Conservation (phyloP, 2,888 invertebrate species). For the Drosophila hamatofila region DNA sequence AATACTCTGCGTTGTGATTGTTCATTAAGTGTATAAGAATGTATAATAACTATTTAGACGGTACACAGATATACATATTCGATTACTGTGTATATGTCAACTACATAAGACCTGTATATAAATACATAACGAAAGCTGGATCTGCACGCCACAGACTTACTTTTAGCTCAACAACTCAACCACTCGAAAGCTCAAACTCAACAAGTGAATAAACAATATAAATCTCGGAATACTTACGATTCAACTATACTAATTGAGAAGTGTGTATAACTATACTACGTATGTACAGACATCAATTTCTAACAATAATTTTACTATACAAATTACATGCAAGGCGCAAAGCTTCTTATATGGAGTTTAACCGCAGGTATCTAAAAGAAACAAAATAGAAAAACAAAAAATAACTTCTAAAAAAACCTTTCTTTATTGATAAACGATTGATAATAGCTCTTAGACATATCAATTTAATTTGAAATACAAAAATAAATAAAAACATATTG, state of each 20-base stretch:
- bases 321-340: slow-evolving; percentile 5
- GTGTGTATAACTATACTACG: slow-evolving; percentile 16
- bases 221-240: slow-evolving; percentile 41
- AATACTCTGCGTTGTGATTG: slow-evolving; percentile 85
- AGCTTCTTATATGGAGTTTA: slow-evolving; percentile 11
- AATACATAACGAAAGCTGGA: slow-evolving; percentile 23
- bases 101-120: slow-evolving; percentile 52
- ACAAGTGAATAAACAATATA: slow-evolving; percentile 64
- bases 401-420: slow-evolving; percentile 47
- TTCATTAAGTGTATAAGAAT: slow-evolving; percentile 81
- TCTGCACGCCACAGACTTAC: slow-evolving; percentile 40
- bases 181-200: slow-evolving; percentile 57
- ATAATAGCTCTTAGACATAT: slow-evolving; percentile 86
- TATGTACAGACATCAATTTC: slow-evolving; percentile 41
- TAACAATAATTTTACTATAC: slow-evolving; percentile 51
- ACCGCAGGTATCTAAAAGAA: slow-evolving; percentile 4
- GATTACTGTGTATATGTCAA: slow-evolving; percentile 21
- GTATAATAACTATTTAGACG: slow-evolving; percentile 53
- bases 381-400: slow-evolving; percentile 13
- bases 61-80: slow-evolving; percentile 33
- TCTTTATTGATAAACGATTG: slow-evolving; percentile 77
- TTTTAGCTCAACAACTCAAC: slow-evolving; percentile 55
- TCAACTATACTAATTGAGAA: slow-evolving; percentile 14
- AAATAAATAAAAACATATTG: slow-evolving; percentile 17
- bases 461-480: slow-evolving; percentile 81